Conservation (phyloP, 2,113 vertebrate genomes). For the Tichodroma muraria region DNA sequence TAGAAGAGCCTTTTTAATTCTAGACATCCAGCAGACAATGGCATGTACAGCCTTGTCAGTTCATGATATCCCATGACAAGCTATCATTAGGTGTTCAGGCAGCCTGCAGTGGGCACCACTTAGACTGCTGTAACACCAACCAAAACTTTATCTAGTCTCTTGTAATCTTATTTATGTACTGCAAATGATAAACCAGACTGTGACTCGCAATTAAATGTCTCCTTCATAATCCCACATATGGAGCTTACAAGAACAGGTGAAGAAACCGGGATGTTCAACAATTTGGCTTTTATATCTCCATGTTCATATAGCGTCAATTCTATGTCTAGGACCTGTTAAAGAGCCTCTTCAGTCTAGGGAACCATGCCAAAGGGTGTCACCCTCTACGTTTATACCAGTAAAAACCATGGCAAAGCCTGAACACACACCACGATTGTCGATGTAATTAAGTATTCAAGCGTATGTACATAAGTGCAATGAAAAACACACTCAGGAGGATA, state of each 20-base stretch:
- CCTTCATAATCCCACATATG: neutral
- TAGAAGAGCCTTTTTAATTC: neutral
- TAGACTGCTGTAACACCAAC: neutral
- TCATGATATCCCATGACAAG: neutral
- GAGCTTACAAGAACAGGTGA: neutral
- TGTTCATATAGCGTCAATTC: neutral
- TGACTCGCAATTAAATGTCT: neutral
- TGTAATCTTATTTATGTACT: neutral
- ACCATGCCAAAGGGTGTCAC: fast-evolving
- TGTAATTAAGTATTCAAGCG: neutral
- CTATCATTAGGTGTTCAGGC: neutral
- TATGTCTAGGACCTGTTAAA: neutral
- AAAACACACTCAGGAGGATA: neutral
- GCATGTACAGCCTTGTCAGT: neutral
- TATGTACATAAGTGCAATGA: neutral
- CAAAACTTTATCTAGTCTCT: neutral
- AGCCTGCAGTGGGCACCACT: neutral
- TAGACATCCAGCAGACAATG: neutral
- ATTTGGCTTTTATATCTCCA: neutral
- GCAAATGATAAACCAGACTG: neutral
- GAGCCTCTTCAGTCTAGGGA: neutral
- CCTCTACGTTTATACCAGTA: neutral
- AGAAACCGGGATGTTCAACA: neutral
- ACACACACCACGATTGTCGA: neutral
- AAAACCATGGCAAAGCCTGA: neutral